A percentile compares a stretch with the other conserved stretches of the same genome.
Evolutionary conservation across 2,888 invertebrate genomes (phyloP).

Genomic region (Cosmopolites sordidus): DNA sequence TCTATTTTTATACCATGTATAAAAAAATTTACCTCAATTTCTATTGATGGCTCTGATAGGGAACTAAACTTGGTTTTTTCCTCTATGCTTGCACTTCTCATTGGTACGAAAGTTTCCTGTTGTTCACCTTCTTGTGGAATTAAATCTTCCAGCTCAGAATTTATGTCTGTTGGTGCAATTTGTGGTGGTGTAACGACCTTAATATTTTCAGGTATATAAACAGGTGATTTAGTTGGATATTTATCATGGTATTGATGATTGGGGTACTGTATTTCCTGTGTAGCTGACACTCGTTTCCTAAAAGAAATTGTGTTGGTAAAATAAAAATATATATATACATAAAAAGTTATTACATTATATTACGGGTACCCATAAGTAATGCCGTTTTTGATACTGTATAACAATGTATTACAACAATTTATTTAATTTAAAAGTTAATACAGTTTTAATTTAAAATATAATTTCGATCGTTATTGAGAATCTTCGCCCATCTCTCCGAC

Average conservation of each 20-base stretch:
- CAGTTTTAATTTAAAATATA: too few species aligned
- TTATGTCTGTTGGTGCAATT: slow-evolving; percentile 24
- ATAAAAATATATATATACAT: too few species aligned
- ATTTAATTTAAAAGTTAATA: too few species aligned
- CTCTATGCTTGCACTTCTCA: slow-evolving; percentile 7
- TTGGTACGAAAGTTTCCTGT: slow-evolving; percentile 22
- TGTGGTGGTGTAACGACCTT: slow-evolving; percentile 33
- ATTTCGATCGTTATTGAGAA: too few species aligned
- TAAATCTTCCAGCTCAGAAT: slow-evolving; percentile 30
- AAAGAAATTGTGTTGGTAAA: too few species aligned
- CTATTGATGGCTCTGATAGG: slow-evolving; percentile 25
- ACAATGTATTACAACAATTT: too few species aligned
- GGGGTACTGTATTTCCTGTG: slow-evolving; percentile 28
- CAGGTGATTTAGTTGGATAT: neutral
- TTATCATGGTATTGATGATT: slow-evolving; percentile 38
- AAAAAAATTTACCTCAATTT: slow-evolving; percentile 24
- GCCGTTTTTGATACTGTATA: too few species aligned
- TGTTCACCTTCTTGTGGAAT: slow-evolving; percentile 27
- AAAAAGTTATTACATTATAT: too few species aligned
- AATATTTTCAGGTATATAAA: slow-evolving; percentile 29
- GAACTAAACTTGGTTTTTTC: slow-evolving; percentile 5
- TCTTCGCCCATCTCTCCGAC: too few species aligned
- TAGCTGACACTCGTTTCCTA: slow-evolving; percentile 11
- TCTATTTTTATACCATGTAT: too few species aligned
- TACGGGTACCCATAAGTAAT: too few species aligned